Evolutionary conservation across 2,797 vertebrate species (phyloP).

Genomic region (Monodelphis domestica): DNA sequence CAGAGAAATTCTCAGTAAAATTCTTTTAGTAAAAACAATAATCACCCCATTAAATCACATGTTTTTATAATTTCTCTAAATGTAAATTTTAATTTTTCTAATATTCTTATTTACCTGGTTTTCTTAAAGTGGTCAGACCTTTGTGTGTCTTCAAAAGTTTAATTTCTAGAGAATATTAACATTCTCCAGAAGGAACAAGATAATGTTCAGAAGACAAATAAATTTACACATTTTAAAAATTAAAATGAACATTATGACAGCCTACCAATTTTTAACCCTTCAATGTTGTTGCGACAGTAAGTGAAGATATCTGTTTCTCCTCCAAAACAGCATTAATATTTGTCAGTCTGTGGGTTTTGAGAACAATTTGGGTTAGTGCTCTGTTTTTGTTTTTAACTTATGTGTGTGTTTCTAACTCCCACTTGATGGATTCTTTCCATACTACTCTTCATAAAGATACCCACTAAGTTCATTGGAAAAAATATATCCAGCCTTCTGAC

Average conservation of each 20-base stretch:
- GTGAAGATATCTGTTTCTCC: conserved; percentile 3
- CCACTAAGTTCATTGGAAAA: conserved; percentile 35
- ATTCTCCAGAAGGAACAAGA: conserved; percentile 34
- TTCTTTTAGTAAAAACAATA: conserved; percentile 31
- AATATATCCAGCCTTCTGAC: conserved; percentile 35
- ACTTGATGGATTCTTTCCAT: background rate
- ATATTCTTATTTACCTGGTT: background rate
- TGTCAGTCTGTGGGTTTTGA: conserved; percentile 36
- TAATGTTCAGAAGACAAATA: conserved; percentile 46
- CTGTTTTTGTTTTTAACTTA: background rate
- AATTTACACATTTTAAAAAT: conserved; percentile 30
- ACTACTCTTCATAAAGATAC: conserved; percentile 8
- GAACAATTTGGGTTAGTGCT: background rate
- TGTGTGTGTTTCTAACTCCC: background rate
- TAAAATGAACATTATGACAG: conserved; percentile 19
- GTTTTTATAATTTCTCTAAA: background rate
- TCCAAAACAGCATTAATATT: conserved; percentile 53
- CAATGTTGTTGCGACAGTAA: background rate
- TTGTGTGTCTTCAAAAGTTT: background rate
- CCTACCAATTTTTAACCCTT: conserved; percentile 6
- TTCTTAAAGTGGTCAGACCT: background rate
- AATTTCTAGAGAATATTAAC: background rate
- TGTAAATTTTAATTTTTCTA: too few relatives aligned
- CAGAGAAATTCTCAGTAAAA: conserved; percentile 31
- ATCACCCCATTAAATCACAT: background rate